Evolutionary conservation across 2,888 invertebrate genomes (phyloP), one percentile per base, ranked within the genome.

Genomic region (Drepana falcataria): DNA sequence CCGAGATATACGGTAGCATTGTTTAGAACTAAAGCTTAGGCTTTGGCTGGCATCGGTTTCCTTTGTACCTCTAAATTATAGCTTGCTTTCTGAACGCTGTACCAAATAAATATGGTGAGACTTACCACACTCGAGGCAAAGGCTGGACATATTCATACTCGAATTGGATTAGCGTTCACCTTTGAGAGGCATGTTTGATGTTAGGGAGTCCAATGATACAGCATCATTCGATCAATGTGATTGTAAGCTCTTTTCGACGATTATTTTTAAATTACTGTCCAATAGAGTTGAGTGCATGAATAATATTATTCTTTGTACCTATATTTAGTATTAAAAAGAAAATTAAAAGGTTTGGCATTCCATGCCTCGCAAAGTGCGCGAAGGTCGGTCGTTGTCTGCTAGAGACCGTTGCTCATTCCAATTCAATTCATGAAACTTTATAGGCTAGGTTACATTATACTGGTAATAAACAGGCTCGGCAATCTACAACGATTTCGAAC

Each of bases 321-420:
- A n/a, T 47, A 49, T 40, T 51, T 35, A 48, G 48, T 41, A 44
- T 7, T 44, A 41, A 44, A 48, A 21, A 21, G 21, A 48, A 41
- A 35, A 52, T 48, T 52, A 52, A 48, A 55, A 21, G 21, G 21
- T 21, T 21, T 21, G 35, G 35, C 3, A 35, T 35, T 35, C 52
- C 35, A n/a, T 48, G 53, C 33, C 53, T 49, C 44, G 53, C 47
- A 49, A 44, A 54, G 33, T 51, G 40, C 51, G 51, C 60, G 66
- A 71, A 71, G 71, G 71, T 59, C 69, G 68, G 63, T 69, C 65
- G 55, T 66, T 64, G 55, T 51, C 52, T 52, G 51, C 52, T 55
- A 49, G 52, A 49, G 49, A 49, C 49, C 49, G 49, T 49, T 49
- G 49, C 37, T 37, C 37, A 21, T 40, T 37, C 34, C 34, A 51